These are phyloP conservation scores for Agrilus planipennis DNA, from an alignment of 1,140 invertebrate genomes.

Conservation along the genomic window DNA sequence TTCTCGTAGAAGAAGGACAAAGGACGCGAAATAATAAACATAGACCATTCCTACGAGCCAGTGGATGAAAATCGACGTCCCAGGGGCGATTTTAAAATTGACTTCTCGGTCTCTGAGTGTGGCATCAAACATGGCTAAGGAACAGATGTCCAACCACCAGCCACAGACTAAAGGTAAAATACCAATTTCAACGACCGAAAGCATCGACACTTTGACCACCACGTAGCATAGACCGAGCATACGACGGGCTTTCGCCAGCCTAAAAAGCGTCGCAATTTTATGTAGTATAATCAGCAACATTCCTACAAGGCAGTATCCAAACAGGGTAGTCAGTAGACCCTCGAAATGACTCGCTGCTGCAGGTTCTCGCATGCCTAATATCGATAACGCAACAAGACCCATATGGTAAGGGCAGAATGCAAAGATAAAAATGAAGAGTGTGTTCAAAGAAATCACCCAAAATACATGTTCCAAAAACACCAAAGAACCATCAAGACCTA, in stretches of 20 bases:
- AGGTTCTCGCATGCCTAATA: slow-evolving; percentile 64
- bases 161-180: slow-evolving; percentile 94
- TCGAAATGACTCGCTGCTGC: slow-evolving; percentile 76
- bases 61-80: slow-evolving; percentile 95
- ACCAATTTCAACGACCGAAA: slow-evolving; percentile 91
- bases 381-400: slow-evolving; percentile 70
- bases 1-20: slow-evolving; percentile 86
- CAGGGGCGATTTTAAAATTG: slow-evolving; percentile 79
- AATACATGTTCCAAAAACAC: slow-evolving; percentile 98
- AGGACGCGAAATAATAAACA: slow-evolving; percentile 98
- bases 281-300: slow-evolving; percentile 75
- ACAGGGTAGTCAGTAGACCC: slow-evolving; percentile 81
- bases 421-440: slow-evolving; percentile 87
- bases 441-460: slow-evolving; percentile 96
- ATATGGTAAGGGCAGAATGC: slow-evolving; percentile 96
- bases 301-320: slow-evolving; percentile 88
- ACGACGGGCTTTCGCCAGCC: slow-evolving; percentile 67
- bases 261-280: slow-evolving; percentile 58
- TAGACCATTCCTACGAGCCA: slow-evolving; percentile 99
- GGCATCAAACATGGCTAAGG: slow-evolving; percentile 88
- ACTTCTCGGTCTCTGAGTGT: slow-evolving; percentile 77
- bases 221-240: slow-evolving; percentile 91
- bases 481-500: slow-evolving; percentile 93
- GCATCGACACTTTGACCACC: slow-evolving; percentile 88
- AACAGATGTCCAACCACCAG: slow-evolving; percentile 99